These are phyloP conservation scores for Nomada fucata DNA, from an alignment of 2,888 invertebrate species.

Conservation along the genomic window DNA sequence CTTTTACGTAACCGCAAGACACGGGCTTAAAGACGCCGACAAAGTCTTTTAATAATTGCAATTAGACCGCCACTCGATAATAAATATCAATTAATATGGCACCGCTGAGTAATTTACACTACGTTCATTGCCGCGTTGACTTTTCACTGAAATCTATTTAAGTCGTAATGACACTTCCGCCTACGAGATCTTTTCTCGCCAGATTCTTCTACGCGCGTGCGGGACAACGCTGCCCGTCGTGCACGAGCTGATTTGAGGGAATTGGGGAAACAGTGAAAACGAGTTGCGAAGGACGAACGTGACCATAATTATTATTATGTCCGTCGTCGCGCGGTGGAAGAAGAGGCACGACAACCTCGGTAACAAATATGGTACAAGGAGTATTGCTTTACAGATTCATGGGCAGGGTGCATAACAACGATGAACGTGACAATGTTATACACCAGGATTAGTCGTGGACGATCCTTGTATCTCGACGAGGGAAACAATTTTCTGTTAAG, in stretches of 20 bases:
- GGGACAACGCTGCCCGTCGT: slow-evolving; percentile 66
- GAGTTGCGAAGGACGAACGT: slow-evolving; percentile 74
- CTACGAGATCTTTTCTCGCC: neutral
- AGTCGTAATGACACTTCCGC: neutral
- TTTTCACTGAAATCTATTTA: neutral
- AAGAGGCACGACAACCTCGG: slow-evolving; percentile 78
- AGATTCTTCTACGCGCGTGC: slow-evolving; percentile 1
- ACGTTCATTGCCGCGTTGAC: slow-evolving; percentile 44
- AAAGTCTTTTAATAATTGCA: slow-evolving; percentile 82
- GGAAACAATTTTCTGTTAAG: too few species aligned
- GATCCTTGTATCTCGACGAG: slow-evolving; percentile 44
- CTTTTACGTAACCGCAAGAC: slow-evolving; percentile 79
- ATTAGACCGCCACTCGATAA: slow-evolving; percentile 79
- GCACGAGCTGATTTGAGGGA: slow-evolving; percentile 64
- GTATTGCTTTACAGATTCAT: slow-evolving; percentile 51
- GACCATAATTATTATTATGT: slow-evolving; percentile 77
- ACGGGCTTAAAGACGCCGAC: slow-evolving; percentile 76
- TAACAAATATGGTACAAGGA: slow-evolving; percentile 78
- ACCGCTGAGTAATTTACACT: slow-evolving; percentile 74
- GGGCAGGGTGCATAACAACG: slow-evolving; percentile 51
- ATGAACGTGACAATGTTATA: slow-evolving; percentile 35
- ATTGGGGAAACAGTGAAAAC: slow-evolving; percentile 77
- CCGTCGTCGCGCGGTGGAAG: slow-evolving; percentile 78
- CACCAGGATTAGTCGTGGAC: slow-evolving; percentile 7
- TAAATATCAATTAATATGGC: slow-evolving; percentile 82